Percentiles rank a stretch among this genome's conserved stretches.
phyloP scores from a whole-genome alignment of 23 tunicate genomes.

The Trididemnum clinides region DNA sequence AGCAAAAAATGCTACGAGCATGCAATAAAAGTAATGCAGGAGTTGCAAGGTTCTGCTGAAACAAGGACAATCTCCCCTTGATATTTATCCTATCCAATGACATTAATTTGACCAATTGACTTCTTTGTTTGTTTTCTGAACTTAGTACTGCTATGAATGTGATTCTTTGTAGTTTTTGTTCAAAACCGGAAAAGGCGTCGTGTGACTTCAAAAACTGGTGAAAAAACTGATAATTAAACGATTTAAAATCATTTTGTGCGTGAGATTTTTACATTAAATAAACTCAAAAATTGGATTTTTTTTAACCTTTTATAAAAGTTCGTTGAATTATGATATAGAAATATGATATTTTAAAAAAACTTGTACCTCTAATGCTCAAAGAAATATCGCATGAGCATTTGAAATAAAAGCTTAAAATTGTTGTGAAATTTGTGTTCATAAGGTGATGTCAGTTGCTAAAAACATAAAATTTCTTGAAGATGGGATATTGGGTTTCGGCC shows the following conservation, averaged over 20 bases:
- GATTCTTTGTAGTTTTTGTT: constrained; percentile 1
- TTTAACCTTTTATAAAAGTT: background rate
- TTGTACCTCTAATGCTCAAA: background rate
- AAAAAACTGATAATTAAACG: background rate
- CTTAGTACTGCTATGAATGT: background rate
- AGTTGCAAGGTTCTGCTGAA: background rate
- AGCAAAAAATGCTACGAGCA: constrained; percentile 7
- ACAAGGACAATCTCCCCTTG: background rate
- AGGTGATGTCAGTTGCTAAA: no score
- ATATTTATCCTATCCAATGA: constrained; percentile 1
- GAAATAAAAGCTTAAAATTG: no score
- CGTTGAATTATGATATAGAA: background rate
- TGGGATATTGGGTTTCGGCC: no score
- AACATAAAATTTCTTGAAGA: no score
- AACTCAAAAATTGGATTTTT: background rate
- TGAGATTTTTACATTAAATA: background rate
- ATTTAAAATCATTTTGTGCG: constrained; percentile 11
- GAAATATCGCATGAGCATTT: no score
- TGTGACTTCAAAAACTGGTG: background rate
- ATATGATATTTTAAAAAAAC: background rate
- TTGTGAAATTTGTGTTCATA: no score
- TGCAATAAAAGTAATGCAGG: constrained; percentile 8
- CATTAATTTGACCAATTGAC: background rate
- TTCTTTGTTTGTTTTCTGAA: background rate
- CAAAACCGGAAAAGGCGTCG: background rate